These are phyloP conservation scores for Phenganax subtilis DNA, from an alignment of 92 coral and sea anemone species.

Conservation along the genomic window DNA sequence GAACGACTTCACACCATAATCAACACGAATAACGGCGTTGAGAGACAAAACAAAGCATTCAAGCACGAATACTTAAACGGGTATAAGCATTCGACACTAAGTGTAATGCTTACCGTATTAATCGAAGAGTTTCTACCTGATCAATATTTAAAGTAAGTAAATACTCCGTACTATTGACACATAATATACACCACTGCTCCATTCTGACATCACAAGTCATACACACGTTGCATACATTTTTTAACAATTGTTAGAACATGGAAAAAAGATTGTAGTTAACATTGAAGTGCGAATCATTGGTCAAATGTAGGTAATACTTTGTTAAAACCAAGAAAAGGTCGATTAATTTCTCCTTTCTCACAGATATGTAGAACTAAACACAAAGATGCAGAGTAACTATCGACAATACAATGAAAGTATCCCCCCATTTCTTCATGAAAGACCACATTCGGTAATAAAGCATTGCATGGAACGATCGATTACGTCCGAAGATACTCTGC, in stretches of 20 bases:
- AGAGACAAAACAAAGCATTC: conserved; percentile 5
- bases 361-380: conserved; percentile 37
- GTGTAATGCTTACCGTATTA: not conserved
- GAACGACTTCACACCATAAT: not conserved
- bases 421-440: conserved; percentile 41
- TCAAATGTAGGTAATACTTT: too few relatives aligned
- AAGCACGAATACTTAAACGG: conserved; percentile 4
- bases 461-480: conserved; percentile 39
- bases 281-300: too few relatives aligned
- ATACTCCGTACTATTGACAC: too few relatives aligned
- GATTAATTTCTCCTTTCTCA: not conserved
- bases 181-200: too few relatives aligned
- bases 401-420: conserved; percentile 5
- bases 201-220: too few relatives aligned
- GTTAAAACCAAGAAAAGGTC: not conserved
- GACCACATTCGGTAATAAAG: conserved; percentile 35
- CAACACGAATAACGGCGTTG: not conserved
- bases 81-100: conserved; percentile 2
- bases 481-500: conserved; percentile 14
- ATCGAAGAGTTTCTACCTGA: conserved; percentile 13
- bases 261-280: too few relatives aligned
- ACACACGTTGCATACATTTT: too few relatives aligned
- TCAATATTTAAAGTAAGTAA: conserved; percentile 31
- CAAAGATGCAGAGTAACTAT: conserved; percentile 23
- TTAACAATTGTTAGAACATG: too few relatives aligned